A percentile compares a stretch with the other conserved stretches of the same genome.
These are phyloP conservation scores for Synanthedon andrenaeformis DNA, from an alignment of 2,888 invertebrate species.

Conservation along the genomic window DNA sequence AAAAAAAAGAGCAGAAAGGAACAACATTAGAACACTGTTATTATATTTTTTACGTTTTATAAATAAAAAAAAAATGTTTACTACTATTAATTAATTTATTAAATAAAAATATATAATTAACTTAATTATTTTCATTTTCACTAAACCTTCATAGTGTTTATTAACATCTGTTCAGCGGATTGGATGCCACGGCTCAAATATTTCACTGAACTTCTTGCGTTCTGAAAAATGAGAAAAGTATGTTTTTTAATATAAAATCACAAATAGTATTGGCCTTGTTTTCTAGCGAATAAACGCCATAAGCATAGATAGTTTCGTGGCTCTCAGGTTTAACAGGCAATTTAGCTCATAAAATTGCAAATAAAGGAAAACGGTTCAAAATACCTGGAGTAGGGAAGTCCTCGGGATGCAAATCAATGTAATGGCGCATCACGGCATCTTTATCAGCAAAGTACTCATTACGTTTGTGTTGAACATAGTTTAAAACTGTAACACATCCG, in stretches of 20 bases:
- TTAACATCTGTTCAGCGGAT: conserved; percentile 64
- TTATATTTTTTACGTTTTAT: too few relatives aligned
- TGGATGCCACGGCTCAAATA: conserved; percentile 75
- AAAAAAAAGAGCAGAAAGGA: too few relatives aligned
- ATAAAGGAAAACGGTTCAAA: not conserved
- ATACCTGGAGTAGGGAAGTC: conserved; percentile 76
- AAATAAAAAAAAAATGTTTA: not conserved
- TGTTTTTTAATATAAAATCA: not conserved
- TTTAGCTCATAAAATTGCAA: too few relatives aligned
- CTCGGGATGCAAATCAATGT: conserved; percentile 80
- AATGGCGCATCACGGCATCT: conserved; percentile 79
- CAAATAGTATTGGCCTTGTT: too few relatives aligned
- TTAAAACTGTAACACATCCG: conserved; percentile 33
- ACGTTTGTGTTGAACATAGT: conserved; percentile 57
- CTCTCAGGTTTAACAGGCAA: too few relatives aligned
- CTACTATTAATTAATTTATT: not conserved
- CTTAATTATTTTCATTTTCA: not conserved
- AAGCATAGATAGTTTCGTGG: too few relatives aligned
- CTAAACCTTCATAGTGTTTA: not conserved
- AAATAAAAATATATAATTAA: not conserved
- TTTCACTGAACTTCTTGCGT: conserved; percentile 72
- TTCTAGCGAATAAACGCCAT: too few relatives aligned
- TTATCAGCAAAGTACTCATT: conserved; percentile 73
- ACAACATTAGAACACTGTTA: too few relatives aligned
- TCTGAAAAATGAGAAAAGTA: conserved; percentile 53